Conservation (phyloP, 1,140 invertebrate genomes). For the Rhagoletis zephyria region DNA sequence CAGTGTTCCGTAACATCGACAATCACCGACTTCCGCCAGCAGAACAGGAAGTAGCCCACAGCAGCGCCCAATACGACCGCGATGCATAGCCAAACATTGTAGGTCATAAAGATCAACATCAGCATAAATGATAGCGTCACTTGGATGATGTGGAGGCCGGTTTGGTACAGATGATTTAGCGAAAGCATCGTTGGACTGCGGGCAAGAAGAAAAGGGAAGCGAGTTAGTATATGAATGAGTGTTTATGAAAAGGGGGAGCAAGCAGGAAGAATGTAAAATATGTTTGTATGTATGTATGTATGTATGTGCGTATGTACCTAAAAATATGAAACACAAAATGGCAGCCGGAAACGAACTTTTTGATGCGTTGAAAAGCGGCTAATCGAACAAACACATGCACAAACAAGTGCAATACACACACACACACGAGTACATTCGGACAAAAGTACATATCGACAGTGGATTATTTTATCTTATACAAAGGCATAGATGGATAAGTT, state of each 20-base stretch:
- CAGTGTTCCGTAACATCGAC: slow-evolving; percentile 96
- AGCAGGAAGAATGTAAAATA: too few species aligned
- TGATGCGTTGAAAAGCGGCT: slow-evolving; percentile 26
- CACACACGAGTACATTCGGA: too few species aligned
- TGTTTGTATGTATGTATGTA: background rate
- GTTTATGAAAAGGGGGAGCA: too few species aligned
- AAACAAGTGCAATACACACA: background rate
- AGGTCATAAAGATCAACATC: slow-evolving; percentile 99
- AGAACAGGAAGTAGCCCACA: slow-evolving; percentile 93
- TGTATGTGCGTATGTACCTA: background rate
- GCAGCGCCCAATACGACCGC: slow-evolving; percentile 91
- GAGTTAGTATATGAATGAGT: background rate
- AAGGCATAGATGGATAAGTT: too few species aligned
- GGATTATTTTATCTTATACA: too few species aligned
- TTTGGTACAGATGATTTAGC: slow-evolving; percentile 87
- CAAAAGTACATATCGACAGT: too few species aligned
- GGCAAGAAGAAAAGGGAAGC: slow-evolving; percentile 62
- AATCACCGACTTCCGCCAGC: slow-evolving; percentile 91
- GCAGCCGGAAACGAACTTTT: slow-evolving; percentile 19
- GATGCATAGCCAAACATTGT: slow-evolving; percentile 94
- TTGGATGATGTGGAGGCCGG: slow-evolving; percentile 90
- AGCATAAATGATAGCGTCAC: slow-evolving; percentile 92
- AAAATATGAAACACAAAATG: slow-evolving; percentile 21
- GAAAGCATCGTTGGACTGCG: slow-evolving; percentile 86
- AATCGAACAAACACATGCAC: slow-evolving; percentile 24